A percentile compares a stretch with the other conserved stretches of the same genome.
Evolutionary conservation across 2,113 vertebrate species (phyloP).

Genomic region (Taxidea taxus): DNA sequence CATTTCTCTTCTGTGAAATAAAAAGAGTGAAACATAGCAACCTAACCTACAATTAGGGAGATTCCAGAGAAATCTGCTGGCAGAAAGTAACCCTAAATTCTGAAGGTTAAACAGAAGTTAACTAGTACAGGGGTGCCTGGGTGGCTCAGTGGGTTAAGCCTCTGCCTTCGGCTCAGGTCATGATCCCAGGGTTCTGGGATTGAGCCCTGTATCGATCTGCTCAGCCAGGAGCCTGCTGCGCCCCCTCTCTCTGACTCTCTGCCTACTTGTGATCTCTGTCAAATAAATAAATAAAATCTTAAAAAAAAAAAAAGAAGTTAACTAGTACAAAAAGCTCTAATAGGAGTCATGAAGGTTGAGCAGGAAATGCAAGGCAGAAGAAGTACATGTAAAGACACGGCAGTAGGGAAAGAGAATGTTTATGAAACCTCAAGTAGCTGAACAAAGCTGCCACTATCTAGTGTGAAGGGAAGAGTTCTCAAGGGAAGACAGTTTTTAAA

Average conservation of each 20-base stretch:
- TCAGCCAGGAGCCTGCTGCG: too few relatives aligned
- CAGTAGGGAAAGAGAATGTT: neutral
- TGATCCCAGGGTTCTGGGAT: too few relatives aligned
- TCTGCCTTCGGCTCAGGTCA: too few relatives aligned
- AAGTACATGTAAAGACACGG: neutral
- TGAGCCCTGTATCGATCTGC: too few relatives aligned
- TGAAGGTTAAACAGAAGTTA: neutral
- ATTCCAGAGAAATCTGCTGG: neutral
- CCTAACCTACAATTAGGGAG: neutral
- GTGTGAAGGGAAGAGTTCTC: neutral
- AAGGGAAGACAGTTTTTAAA: neutral
- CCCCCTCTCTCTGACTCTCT: too few relatives aligned
- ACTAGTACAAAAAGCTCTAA: neutral
- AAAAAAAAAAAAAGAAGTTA: neutral
- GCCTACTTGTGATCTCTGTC: too few relatives aligned
- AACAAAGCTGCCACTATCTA: neutral
- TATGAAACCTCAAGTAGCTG: neutral
- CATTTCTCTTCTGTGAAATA: conserved; percentile 22
- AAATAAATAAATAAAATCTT: too few relatives aligned
- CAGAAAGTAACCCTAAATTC: neutral
- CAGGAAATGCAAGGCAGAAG: neutral
- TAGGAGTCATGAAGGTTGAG: neutral
- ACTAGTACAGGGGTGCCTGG: neutral
- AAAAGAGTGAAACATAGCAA: neutral
- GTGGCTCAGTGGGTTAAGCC: too few relatives aligned